Conservation (phyloP, 2,113 vertebrate species). For the Stictonetta naevosa region DNA sequence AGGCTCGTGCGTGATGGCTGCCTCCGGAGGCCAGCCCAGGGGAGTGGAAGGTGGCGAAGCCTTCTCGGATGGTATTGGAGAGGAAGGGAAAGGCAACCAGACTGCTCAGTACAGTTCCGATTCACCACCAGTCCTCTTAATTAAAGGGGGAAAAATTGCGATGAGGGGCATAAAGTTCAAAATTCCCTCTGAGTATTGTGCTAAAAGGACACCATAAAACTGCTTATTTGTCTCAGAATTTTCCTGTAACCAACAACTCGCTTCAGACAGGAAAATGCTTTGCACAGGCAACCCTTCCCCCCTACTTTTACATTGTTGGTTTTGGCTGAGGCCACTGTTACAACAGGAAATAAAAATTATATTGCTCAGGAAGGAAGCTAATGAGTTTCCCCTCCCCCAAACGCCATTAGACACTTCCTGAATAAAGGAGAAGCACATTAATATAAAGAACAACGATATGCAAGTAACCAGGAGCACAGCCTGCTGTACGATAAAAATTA, state of each 20-base stretch:
- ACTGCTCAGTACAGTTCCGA: background rate
- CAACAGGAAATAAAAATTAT: conserved; percentile 86
- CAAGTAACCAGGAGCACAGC: conserved; percentile 51
- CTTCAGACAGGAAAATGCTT: background rate
- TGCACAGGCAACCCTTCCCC: conserved; percentile 31
- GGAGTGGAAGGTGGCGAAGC: background rate
- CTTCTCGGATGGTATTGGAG: background rate
- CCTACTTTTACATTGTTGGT: conserved; percentile 40
- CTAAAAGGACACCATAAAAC: background rate
- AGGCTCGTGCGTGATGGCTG: background rate
- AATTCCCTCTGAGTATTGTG: background rate
- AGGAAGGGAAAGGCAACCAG: background rate
- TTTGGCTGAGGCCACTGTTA: conserved; percentile 76
- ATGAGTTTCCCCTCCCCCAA: conserved; percentile 82
- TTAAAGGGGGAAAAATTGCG: background rate
- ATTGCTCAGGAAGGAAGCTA: conserved; percentile 85
- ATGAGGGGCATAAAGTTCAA: background rate
- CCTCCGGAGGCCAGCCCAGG: background rate
- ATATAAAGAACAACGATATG: conserved; percentile 50
- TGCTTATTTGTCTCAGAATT: background rate
- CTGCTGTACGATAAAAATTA: conserved; percentile 28
- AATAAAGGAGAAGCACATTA: conserved; percentile 79
- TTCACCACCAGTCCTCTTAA: background rate
- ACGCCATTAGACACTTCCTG: conserved; percentile 91
- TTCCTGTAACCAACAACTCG: background rate